Evolutionary conservation across 2,888 invertebrate species (phyloP).

Genomic region (Eupithecia insigniata): DNA sequence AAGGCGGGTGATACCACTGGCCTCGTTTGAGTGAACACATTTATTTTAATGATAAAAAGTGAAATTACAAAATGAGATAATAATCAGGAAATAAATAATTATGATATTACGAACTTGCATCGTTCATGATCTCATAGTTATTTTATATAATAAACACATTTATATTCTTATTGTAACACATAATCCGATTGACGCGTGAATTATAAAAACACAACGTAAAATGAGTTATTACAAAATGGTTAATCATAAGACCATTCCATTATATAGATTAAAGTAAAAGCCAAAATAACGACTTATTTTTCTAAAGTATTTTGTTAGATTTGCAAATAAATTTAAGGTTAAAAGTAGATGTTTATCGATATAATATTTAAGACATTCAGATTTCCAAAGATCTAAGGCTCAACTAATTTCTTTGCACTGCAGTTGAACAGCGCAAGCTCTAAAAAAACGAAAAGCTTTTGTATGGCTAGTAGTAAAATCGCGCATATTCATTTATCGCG

Average conservation of each 20-base stretch:
- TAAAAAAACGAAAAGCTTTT: not conserved
- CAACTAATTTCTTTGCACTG: constrained; percentile 69
- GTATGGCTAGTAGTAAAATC: not conserved
- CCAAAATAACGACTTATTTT: constrained; percentile 84
- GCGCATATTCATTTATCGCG: constrained; percentile 49
- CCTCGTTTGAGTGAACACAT: constrained; percentile 28
- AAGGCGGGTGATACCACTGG: constrained; percentile 43
- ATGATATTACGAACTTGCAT: constrained; percentile 49
- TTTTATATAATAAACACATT: constrained; percentile 32
- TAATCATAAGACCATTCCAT: constrained; percentile 82
- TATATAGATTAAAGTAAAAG: constrained; percentile 78
- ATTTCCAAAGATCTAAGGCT: constrained; percentile 83
- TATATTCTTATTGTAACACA: constrained; percentile 10
- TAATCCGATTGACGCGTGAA: constrained; percentile 23
- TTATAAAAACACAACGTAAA: constrained; percentile 46
- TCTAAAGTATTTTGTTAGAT: constrained; percentile 82
- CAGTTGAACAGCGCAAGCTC: not conserved
- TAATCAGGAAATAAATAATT: constrained; percentile 42
- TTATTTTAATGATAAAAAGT: constrained; percentile 16
- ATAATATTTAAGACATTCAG: constrained; percentile 76
- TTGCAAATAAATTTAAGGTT: constrained; percentile 76
- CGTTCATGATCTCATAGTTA: constrained; percentile 35
- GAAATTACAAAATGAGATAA: constrained; percentile 24
- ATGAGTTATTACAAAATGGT: constrained; percentile 66
- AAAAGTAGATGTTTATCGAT: constrained; percentile 80